These are phyloP conservation scores for Fratercula arctica DNA, from an alignment of 2,797 vertebrate species.

Conservation along the genomic window DNA sequence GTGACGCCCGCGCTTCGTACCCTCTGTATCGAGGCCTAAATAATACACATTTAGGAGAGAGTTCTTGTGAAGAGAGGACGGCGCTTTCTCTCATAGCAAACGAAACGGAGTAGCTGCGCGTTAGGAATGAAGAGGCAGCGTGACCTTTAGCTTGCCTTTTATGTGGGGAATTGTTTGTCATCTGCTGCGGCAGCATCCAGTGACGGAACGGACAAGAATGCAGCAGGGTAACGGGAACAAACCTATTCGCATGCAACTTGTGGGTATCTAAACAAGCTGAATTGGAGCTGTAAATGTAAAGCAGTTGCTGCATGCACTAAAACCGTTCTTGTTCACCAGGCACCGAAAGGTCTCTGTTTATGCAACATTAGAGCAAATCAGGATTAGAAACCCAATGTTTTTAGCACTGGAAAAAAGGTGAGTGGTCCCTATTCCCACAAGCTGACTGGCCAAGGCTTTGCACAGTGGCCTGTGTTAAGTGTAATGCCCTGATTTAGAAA, in stretches of 20 bases:
- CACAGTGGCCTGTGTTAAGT: neutral
- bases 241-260: neutral
- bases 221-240: neutral
- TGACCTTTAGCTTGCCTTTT: slow-evolving; percentile 46
- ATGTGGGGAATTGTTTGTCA: slow-evolving; percentile 29
- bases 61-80: neutral
- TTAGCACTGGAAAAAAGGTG: neutral
- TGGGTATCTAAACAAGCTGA: neutral
- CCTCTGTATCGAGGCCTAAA: neutral
- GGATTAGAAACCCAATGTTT: neutral
- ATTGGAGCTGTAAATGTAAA: slow-evolving; percentile 1
- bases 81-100: neutral
- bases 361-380: neutral
- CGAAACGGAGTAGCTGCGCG: neutral
- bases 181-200: neutral
- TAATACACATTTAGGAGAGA: neutral
- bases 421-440: neutral
- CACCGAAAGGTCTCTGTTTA: neutral
- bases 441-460: neutral
- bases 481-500: neutral
- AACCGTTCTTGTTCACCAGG: neutral
- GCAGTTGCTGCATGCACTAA: neutral
- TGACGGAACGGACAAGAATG: neutral
- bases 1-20: neutral
- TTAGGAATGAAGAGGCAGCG: neutral